A percentile compares a stretch with the other conserved stretches of the same genome.
phyloP scores from a whole-genome alignment of 2,797 vertebrate genomes.

The Pogoniulus pusillus region DNA sequence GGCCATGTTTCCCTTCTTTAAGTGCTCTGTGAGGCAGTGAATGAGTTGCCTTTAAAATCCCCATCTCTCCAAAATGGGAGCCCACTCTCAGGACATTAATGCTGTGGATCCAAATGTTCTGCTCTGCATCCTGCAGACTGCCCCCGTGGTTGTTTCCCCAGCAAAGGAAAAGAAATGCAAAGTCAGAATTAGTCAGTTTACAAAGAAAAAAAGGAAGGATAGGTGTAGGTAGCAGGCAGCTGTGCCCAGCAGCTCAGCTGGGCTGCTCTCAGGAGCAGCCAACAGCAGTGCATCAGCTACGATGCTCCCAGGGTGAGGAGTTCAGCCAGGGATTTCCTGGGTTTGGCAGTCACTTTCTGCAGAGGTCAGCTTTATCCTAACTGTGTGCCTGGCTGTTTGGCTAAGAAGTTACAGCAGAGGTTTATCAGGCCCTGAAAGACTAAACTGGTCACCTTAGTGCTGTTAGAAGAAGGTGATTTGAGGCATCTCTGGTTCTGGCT shows the following conservation, averaged over 20 bases:
- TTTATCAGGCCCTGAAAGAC: neutral
- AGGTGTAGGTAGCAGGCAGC: neutral
- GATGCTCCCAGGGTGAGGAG: constrained; percentile 12
- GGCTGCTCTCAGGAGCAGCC: neutral
- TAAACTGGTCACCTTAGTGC: neutral
- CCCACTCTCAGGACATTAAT: neutral
- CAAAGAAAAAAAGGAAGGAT: neutral
- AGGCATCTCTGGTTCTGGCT: neutral
- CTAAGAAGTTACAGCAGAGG: neutral
- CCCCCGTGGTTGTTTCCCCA: neutral
- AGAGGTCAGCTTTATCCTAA: neutral
- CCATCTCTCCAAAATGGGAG: neutral
- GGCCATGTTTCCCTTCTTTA: neutral
- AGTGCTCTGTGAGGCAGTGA: neutral
- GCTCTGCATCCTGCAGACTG: neutral
- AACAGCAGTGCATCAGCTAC: neutral
- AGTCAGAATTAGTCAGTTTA: neutral
- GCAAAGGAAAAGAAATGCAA: neutral
- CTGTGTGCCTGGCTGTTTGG: neutral
- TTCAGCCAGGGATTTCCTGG: constrained; percentile 39
- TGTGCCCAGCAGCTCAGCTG: neutral
- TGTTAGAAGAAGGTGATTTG: neutral
- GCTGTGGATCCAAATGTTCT: neutral
- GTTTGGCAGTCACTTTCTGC: neutral
- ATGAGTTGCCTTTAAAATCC: neutral